Conservation (phyloP, 2,888 invertebrate genomes). For the Rapana venosa region DNA sequence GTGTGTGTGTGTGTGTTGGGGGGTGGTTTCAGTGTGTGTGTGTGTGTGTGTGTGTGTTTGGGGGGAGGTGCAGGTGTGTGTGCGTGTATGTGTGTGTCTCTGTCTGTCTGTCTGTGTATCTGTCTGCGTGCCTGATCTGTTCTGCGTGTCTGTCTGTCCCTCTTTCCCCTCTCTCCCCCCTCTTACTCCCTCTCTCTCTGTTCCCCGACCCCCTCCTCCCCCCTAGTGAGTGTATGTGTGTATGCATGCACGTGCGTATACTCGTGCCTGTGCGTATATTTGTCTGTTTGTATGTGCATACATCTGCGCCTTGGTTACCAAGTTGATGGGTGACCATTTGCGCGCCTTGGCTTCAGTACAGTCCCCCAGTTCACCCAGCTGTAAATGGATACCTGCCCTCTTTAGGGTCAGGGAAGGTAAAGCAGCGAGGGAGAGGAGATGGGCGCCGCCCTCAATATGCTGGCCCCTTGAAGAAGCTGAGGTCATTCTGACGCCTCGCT, state of each 20-base stretch:
- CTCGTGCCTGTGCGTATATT: background rate
- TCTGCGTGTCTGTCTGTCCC: background rate
- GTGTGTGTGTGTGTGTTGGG: constrained; percentile 63
- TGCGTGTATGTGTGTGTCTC: background rate
- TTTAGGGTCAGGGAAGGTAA: no score
- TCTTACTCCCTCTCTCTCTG: background rate
- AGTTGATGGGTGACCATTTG: no score
- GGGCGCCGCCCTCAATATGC: no score
- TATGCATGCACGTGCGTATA: background rate
- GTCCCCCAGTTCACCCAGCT: no score
- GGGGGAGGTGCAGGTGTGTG: constrained; percentile 67
- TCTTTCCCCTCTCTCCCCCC: background rate
- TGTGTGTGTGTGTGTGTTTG: constrained; percentile 48
- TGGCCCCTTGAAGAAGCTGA: no score
- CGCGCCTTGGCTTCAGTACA: no score
- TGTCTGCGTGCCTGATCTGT: background rate
- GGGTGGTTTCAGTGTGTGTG: constrained; percentile 68
- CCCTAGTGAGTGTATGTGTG: background rate
- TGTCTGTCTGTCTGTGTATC: background rate
- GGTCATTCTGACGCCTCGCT: no score
- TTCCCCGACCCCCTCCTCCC: background rate
- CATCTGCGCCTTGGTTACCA: no score
- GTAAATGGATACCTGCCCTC: no score
- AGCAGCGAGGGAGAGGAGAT: no score
- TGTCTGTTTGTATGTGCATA: no score